Evolutionary conservation across 2,113 vertebrate species (phyloP), one percentile per base, ranked within the genome.

Genomic region (Ailurus styani): DNA sequence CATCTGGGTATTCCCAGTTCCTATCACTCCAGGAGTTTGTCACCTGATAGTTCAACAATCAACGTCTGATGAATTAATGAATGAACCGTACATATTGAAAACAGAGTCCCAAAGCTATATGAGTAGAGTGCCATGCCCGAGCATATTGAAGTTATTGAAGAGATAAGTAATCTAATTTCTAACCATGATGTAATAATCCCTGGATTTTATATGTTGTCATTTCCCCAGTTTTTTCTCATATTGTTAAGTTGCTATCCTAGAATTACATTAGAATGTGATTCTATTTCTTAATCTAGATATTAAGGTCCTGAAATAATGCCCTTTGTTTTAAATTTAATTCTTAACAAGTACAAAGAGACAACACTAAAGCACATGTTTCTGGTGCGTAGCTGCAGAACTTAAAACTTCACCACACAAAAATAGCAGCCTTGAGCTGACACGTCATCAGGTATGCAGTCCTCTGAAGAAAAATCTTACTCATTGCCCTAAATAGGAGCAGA

Each of bases 291-390:
- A 37, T 85, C 6, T 70, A 45, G n/a, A 40, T 27, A 68, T 52
- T 70, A 89, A 25, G 70, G 5, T 2, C 10, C 34, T 57, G 93
- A 89, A 87, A 66, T 64, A 84, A 93, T 23, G 0, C 0, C 27
- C 20, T 93, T 72, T 91, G 47, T 95, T 87, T 90, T 85, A 72
- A 96, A 87, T 84, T 93, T 52, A 81, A 90, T 68, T 68, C 75
- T 66, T 96, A 84, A 57, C 54, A 94, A 70, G 47, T 78, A 82
- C 21, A 91, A 87, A 93, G 82, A 96, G 89, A 87, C 40, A 96
- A 8, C 47, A 81, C 12, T 23, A 79, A 78, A 60, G 93, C 91
- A 82, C 55, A 47, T 85, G 47, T 52, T 87, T 97, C 66, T 54
- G 77, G 60, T 78, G 37, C 10, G 0, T 85, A 77, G 45, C 60